Percentiles rank a stretch among this genome's conserved stretches.
Evolutionary conservation across 1,140 invertebrate genomes (phyloP).

Genomic region (Drosophila punjabiensis): DNA sequence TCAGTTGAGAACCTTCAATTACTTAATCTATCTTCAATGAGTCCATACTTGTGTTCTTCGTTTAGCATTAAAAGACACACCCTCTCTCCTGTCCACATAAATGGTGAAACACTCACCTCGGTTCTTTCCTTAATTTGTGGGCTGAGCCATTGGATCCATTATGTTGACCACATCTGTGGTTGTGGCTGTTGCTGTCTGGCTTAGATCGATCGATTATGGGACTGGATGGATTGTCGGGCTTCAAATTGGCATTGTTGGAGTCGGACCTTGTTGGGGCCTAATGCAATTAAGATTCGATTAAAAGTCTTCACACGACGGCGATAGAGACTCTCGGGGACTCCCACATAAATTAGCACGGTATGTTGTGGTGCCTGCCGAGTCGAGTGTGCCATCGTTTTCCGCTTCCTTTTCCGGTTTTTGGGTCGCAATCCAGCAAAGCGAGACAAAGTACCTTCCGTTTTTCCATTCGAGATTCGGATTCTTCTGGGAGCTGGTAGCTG

Average conservation of each 20-base stretch:
- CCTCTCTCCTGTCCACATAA: not conserved
- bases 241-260: conserved; percentile 33
- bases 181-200: not conserved
- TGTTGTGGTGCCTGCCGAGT: conserved; percentile 14
- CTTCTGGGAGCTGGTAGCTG: not conserved
- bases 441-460: conserved; percentile 55
- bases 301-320: conserved; percentile 68
- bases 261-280: conserved; percentile 61
- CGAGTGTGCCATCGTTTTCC: conserved; percentile 38
- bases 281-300: conserved; percentile 78
- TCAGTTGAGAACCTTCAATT: not conserved
- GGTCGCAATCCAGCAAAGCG: conserved; percentile 4
- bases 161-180: not conserved
- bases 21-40: not conserved
- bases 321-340: conserved; percentile 40
- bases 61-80: not conserved
- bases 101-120: no score
- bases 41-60: not conserved
- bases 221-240: conserved; percentile 36
- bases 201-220: conserved; percentile 31
- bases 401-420: conserved; percentile 54
- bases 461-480: conserved; percentile 27
- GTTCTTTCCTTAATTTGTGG: conserved; percentile 3
- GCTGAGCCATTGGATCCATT: not conserved
- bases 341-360: conserved; percentile 75